Base-by-base conservation (phyloP, 2,888 invertebrate genomes). In the Eubasilissa splendida region DNA sequence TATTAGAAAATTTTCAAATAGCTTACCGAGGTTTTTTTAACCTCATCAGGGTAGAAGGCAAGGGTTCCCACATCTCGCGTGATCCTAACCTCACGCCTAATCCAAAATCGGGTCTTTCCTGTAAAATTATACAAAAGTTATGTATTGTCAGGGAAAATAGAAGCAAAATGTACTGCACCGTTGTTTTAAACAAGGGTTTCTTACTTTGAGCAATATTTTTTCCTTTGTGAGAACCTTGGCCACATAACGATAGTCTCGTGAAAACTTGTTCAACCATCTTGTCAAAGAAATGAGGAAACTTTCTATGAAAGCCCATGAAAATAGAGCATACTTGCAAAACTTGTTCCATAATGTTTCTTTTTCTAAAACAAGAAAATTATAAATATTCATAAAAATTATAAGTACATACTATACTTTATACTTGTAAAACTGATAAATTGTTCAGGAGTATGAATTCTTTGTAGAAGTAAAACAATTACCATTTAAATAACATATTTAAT, bases 241-340 rank as follows among this genome's bases (percentile, higher is more conserved):
- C 0, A 99, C 97, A 87, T 97, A 98, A 86, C 99, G 93, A 89
- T 99, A 99, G 88, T 99, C 98, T 77, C 95, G 92, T 0, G 99
- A 99, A 85, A 96, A 94, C 85, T 92, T 93, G 90, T 99, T 97
- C 80, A 99, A 90, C 85, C 95, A 93, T 77, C 93, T 92, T 2
- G 97, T 97, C 76, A 96, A 86, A 33, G 96, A 96, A 76, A 97
- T 95, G 87, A 98, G 92, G 7, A 93, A 87, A 85, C 96, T 96
- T 84, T 94, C 93, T 78, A 96, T 87, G 85, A 97, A 93, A 31
- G 94, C 94, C 91, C 92, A 92, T 31, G 91, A 86, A 85, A 94
- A 93, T 84, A 93, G 88, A 77, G 82, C 77, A 63, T 83, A 84
- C 71, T 82, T 82, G 58, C 82, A 83, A 50, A 94, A 76, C 83